Evolutionary conservation across 2,888 invertebrate species (phyloP), one percentile per base, ranked within the genome.

Genomic region (Hypomecis punctinalis): DNA sequence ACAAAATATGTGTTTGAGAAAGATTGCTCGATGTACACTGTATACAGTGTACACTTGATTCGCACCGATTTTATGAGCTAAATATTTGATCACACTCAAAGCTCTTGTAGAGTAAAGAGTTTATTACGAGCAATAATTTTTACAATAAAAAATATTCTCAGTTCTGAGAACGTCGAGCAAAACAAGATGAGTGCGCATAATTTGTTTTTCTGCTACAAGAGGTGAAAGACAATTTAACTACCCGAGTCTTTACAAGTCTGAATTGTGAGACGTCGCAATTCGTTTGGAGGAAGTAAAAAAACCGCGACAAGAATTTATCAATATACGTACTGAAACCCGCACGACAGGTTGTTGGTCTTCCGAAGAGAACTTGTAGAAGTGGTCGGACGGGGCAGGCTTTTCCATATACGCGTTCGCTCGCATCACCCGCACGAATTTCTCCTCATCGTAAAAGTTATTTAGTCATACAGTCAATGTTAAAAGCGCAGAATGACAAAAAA

Each of bases 271-370:
- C 51, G 51, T 53, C 39, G 46, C 2, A 33, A n/a, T 33, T 37
- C 36, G 45, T 57, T 8, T 58, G 13, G 23, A 58, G 60, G 61
- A 61, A 63, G 60, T 51, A 23, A 57, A 61, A 57, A 66, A 61
- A 73, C 57, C 39, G 45, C 52, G 57, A 53, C 52, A 62, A 54
- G 68, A 63, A 74, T 74, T 68, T 69, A 73, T 74, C 66, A 72
- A 68, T 75, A 72, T 70, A 70, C 68, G 73, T 72, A 64, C 40
- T 63, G 55, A 70, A 67, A 73, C 74, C 72, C 58, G 76, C 63
- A 63, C 73, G 74, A 82, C 78, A 60, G 74, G 81, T 81, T 80
- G 72, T 74, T 65, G 74, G 73, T 79, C 72, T 75, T 75, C 76
- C 68, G 72, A 75, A 74, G 73, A 72, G 65, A 74, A 73, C 71